These are phyloP conservation scores for Ceratothoa steindachneri DNA, from an alignment of 2,888 invertebrate genomes.

Conservation along the genomic window DNA sequence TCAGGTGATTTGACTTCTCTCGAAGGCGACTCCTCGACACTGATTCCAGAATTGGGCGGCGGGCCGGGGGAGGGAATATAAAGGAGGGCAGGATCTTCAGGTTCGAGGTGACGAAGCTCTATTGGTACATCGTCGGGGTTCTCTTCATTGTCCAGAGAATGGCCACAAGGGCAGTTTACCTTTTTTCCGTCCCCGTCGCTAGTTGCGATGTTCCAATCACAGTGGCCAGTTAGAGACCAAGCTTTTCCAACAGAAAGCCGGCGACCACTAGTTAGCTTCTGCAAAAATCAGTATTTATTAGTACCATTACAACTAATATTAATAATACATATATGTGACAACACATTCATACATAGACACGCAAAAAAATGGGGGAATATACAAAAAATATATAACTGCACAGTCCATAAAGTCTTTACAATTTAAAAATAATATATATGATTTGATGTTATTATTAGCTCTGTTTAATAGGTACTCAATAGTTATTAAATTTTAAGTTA, in stretches of 20 bases:
- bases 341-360: too few relatives aligned
- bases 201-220: conserved; percentile 16
- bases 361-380: too few relatives aligned
- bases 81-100: conserved; percentile 44
- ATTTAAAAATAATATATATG: too few relatives aligned
- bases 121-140: conserved; percentile 75
- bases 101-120: conserved; percentile 73
- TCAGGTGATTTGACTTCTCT: conserved; percentile 33
- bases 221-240: conserved; percentile 38
- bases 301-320: too few relatives aligned
- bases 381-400: too few relatives aligned
- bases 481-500: too few relatives aligned
- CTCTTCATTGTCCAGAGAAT: conserved; percentile 47
- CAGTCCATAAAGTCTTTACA: too few relatives aligned
- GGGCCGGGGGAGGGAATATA: conserved; percentile 35
- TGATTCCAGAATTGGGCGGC: neutral
- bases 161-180: conserved; percentile 25
- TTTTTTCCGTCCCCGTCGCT: conserved; percentile 20
- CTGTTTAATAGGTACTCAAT: too few relatives aligned
- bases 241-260: conserved; percentile 39
- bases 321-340: conserved; percentile 3
- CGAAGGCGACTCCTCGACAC: conserved; percentile 19
- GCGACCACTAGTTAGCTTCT: conserved; percentile 46
- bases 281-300: too few relatives aligned
- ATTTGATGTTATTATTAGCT: too few relatives aligned